A percentile compares a stretch with the other conserved stretches of the same genome.
Conservation (phyloP, 2,797 vertebrate species). For the Parotocinclus haroldoi region DNA sequence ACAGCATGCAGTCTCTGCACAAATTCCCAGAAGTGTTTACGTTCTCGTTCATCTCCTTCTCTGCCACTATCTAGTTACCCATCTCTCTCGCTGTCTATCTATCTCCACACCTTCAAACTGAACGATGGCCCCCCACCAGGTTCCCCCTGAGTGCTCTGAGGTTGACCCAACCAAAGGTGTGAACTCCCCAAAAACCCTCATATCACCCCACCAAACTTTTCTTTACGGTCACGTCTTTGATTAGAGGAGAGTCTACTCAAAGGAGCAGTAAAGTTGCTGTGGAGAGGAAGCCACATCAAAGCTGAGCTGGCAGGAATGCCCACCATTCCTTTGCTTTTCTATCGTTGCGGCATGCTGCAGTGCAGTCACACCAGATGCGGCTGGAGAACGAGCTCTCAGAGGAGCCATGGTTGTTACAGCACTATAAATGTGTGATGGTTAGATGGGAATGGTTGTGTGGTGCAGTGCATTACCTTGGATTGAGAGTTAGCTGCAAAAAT, state of each 20-base stretch:
- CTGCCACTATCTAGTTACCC: slow-evolving; percentile 19
- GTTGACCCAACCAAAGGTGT: slow-evolving; percentile 61
- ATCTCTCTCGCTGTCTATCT: slow-evolving; percentile 46
- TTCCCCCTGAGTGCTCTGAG: slow-evolving; percentile 51
- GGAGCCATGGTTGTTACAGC: slow-evolving; percentile 9
- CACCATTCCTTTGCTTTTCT: slow-evolving; percentile 67
- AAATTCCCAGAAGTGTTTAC: slow-evolving; percentile 26
- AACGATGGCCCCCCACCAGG: slow-evolving; percentile 50
- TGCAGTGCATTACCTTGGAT: neutral
- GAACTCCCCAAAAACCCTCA: slow-evolving; percentile 46
- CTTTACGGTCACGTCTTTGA: slow-evolving; percentile 71
- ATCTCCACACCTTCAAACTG: slow-evolving; percentile 60
- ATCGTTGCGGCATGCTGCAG: slow-evolving; percentile 58
- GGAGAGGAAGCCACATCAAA: slow-evolving; percentile 62
- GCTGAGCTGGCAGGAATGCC: slow-evolving; percentile 63
- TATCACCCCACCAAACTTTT: slow-evolving; percentile 30
- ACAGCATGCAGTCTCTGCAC: slow-evolving; percentile 2
- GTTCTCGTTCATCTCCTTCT: slow-evolving; percentile 39
- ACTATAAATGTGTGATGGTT: slow-evolving; percentile 5
- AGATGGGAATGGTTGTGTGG: neutral
- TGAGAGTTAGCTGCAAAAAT: too few relatives aligned
- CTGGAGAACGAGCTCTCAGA: slow-evolving; percentile 29
- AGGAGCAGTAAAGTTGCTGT: slow-evolving; percentile 42
- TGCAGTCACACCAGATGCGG: slow-evolving; percentile 62
- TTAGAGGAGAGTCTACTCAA: slow-evolving; percentile 47